Base-by-base conservation (phyloP, 2,797 vertebrate species). In the Presbytis comata region DNA sequence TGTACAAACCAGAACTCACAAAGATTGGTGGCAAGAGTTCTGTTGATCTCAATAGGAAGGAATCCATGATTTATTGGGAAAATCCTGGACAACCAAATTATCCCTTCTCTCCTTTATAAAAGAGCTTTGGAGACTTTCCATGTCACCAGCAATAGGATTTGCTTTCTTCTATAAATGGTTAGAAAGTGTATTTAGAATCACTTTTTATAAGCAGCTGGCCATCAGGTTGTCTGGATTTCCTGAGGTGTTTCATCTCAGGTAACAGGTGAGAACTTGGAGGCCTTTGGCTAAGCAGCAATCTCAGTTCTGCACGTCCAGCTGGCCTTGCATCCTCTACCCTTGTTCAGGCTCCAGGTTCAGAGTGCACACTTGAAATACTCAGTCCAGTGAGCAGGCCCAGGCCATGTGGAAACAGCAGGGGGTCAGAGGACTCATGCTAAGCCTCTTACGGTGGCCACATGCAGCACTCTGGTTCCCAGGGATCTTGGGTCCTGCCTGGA, bases 81-180 rank as follows among this genome's bases (percentile, higher is more conserved):
- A 96, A 88, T 46, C 39, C 86, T 59, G 50, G 79, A 74, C 16
- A 75, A 48, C 5, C 11, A 41, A 70, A 36, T 91, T 50, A 83
- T 12, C 16, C 64, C 97, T 95, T 97, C 41, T 83, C 53, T 95
- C 95, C 82, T 96, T 96, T 80, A 57, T 48, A 78, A 93, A 70
- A 93, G 86, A 53, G 24, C 10, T 90, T 93, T 61, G 14, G 57
- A 61, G 70, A 39, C 33, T 85, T 94, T 76, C 57, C 46, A 36
- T n/a, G 50, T 90, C 79, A 83, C 74, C 70, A 61, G 79, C 82
- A 67, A 41, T 59, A 74, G 67, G n/a, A 48, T 89, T 93, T 93
- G 48, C 53, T 79, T 85, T 57, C 44, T 88, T 70, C 80, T 1
- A 1, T n/a, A 61, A 75, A 22, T 41, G 75, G 30, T 2, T 57